A percentile compares a stretch with the other conserved stretches of the same genome.
These are phyloP conservation scores for Hipposideros larvatus DNA, from an alignment of 2,797 vertebrate genomes.

Conservation along the genomic window DNA sequence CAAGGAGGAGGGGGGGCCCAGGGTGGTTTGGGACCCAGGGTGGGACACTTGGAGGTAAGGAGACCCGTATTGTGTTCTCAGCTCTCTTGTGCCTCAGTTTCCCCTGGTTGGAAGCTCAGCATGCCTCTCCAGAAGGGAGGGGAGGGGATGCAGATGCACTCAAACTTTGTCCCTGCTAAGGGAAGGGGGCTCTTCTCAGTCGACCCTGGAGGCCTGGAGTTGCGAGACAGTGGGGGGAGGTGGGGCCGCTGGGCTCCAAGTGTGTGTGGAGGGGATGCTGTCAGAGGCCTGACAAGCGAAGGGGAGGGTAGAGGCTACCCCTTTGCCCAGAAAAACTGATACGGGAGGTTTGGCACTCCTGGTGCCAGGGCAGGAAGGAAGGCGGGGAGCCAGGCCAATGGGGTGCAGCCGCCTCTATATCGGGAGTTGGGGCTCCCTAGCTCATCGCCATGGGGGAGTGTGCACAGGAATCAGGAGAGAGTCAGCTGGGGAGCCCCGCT, in stretches of 20 bases:
- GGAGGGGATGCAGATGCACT: not conserved
- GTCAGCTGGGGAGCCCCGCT: not conserved
- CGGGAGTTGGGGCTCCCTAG: not conserved
- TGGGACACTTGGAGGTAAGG: not conserved
- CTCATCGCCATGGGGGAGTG: not conserved
- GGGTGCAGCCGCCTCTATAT: not conserved
- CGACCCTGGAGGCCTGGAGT: not conserved
- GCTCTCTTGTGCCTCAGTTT: constrained; percentile 45
- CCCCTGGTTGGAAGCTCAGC: not conserved
- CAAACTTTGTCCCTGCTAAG: not conserved
- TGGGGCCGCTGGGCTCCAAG: not conserved
- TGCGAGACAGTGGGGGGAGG: not conserved
- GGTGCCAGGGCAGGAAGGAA: constrained; percentile 37
- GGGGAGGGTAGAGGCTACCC: not conserved
- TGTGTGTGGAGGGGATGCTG: not conserved
- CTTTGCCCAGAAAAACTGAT: not conserved
- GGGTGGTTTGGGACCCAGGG: not conserved
- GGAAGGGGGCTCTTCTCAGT: not conserved
- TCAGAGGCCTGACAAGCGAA: not conserved
- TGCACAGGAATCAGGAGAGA: accelerated
- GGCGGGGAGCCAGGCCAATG: not conserved
- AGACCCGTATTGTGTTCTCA: not conserved
- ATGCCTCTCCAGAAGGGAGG: not conserved
- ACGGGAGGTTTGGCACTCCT: not conserved
- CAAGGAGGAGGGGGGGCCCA: not conserved